Conservation (phyloP, 2,888 invertebrate species). For the Sialis fuliginosa region DNA sequence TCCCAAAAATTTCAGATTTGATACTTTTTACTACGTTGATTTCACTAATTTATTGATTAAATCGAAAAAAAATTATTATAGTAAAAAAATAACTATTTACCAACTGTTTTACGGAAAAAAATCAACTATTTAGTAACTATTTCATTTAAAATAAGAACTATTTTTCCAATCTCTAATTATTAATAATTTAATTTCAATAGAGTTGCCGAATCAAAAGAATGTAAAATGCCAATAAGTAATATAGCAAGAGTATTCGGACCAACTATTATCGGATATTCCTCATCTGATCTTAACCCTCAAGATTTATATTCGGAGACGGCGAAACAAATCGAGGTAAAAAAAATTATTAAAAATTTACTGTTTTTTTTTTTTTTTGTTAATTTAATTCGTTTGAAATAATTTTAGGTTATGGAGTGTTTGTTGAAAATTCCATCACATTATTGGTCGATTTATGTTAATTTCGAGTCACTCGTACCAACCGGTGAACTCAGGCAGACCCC, state of each 20-base stretch:
- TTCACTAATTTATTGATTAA: too few species aligned
- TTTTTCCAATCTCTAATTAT: too few species aligned
- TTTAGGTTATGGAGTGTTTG: slow-evolving; percentile 48
- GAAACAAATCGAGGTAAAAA: not conserved
- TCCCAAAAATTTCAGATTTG: too few species aligned
- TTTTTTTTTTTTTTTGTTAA: too few species aligned
- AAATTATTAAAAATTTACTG: not conserved
- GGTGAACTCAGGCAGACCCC: slow-evolving; percentile 21
- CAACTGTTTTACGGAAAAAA: too few species aligned
- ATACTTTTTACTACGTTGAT: too few species aligned
- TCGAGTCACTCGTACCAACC: slow-evolving; percentile 16
- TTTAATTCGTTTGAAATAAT: slow-evolving; percentile 5
- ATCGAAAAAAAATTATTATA: too few species aligned
- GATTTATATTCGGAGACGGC: slow-evolving; percentile 57
- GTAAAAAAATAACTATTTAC: too few species aligned
- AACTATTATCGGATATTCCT: slow-evolving; percentile 80
- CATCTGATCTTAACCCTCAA: slow-evolving; percentile 47
- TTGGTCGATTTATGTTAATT: slow-evolving; percentile 54
- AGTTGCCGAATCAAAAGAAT: slow-evolving; percentile 62
- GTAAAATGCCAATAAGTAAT: slow-evolving; percentile 84
- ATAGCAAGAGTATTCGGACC: slow-evolving; percentile 86
- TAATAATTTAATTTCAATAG: slow-evolving; percentile 29
- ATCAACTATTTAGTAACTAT: too few species aligned
- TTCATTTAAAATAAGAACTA: too few species aligned
- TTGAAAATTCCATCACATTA: slow-evolving; percentile 54